Conservation (phyloP, 2,888 invertebrate species). For the Eupithecia pulchellata region DNA sequence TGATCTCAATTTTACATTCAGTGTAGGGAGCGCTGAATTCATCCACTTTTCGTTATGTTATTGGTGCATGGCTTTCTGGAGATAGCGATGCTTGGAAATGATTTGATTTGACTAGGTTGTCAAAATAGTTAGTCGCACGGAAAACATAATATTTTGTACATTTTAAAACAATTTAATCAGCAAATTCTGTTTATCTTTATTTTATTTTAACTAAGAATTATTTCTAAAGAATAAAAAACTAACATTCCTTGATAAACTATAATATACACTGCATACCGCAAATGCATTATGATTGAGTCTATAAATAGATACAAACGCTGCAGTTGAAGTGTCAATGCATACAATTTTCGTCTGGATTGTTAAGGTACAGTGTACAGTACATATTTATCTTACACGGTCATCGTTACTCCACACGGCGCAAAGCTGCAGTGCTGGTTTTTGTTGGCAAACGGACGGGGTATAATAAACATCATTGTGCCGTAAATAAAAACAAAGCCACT, state of each 20-base stretch:
- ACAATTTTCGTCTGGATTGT: slow-evolving; percentile 18
- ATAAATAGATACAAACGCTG: background rate
- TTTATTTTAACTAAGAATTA: background rate
- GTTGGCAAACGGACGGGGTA: slow-evolving; percentile 27
- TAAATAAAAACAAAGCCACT: slow-evolving; percentile 35
- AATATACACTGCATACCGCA: background rate
- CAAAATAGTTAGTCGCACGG: background rate
- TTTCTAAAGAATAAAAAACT: background rate
- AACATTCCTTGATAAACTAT: background rate
- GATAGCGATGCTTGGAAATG: background rate
- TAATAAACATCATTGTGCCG: slow-evolving; percentile 34
- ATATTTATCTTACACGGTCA: slow-evolving; percentile 39
- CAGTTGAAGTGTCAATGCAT: background rate
- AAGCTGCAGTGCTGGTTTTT: slow-evolving; percentile 35
- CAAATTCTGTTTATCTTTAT: background rate
- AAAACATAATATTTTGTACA: background rate
- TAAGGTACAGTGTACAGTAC: slow-evolving; percentile 22
- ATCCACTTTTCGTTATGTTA: slow-evolving; percentile 50
- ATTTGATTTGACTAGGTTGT: background rate
- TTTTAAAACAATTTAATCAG: background rate
- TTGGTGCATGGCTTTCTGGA: slow-evolving; percentile 25
- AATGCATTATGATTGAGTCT: background rate
- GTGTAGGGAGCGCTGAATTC: slow-evolving; percentile 53
- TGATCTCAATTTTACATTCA: slow-evolving; percentile 81
- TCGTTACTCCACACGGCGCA: slow-evolving; percentile 39